Percentiles rank a stretch among this genome's conserved stretches.
Conservation (phyloP, 2,888 invertebrate species). For the Drosophila birchii region DNA sequence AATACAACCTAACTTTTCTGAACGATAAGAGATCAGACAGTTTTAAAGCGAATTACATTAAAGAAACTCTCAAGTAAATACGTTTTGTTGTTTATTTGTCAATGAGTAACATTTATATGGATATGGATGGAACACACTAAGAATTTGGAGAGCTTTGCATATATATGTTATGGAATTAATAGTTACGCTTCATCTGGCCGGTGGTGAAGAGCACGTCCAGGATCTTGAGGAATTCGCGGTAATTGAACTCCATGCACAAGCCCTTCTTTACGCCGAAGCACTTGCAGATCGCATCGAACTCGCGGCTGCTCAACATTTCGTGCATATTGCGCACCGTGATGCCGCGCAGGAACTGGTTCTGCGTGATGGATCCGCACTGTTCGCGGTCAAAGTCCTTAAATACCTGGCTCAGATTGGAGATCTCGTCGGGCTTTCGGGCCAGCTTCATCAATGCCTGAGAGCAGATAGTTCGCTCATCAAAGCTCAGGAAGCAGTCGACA, state of each 20-base stretch:
- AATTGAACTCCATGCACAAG: constrained; percentile 88
- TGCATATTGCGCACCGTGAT: constrained; percentile 88
- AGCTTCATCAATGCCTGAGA: constrained; percentile 89
- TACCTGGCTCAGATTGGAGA: constrained; percentile 89
- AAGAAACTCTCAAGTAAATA: constrained; percentile 35
- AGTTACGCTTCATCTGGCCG: constrained; percentile 84
- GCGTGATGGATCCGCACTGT: constrained; percentile 88
- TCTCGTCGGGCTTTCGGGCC: constrained; percentile 87
- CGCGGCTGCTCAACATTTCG: constrained; percentile 87
- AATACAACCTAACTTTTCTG: constrained; percentile 37
- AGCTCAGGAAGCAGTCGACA: constrained; percentile 88
- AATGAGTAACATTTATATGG: not conserved
- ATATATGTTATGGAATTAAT: constrained; percentile 46
- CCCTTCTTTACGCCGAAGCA: constrained; percentile 89
- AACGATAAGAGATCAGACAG: constrained; percentile 30
- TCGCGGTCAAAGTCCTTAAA: constrained; percentile 90
- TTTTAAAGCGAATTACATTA: constrained; percentile 46
- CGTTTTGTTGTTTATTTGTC: constrained; percentile 26
- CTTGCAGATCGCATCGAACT: constrained; percentile 90
- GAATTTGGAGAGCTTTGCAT: constrained; percentile 40
- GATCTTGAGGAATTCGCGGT: constrained; percentile 89
- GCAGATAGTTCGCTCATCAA: constrained; percentile 88
- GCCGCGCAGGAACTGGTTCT: constrained; percentile 88
- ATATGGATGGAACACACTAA: constrained; percentile 5
- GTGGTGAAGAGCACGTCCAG: constrained; percentile 88